A percentile compares a stretch with the other conserved stretches of the same genome.
phyloP scores from a whole-genome alignment of 2,113 vertebrate species.

The Brienomyrus brachyistius region DNA sequence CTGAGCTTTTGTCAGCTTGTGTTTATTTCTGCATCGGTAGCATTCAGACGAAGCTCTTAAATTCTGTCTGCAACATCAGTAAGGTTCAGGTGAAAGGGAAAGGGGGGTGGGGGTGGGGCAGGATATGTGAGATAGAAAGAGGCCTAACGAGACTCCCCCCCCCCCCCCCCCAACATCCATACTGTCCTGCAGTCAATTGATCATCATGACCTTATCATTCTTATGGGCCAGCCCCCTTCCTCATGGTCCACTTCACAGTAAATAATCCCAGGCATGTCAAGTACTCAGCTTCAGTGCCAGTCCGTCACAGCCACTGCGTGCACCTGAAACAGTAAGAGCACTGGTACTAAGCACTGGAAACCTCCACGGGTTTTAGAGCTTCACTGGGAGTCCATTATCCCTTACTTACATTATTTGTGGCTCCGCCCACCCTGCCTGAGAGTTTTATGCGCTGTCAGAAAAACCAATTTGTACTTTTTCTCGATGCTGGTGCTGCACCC shows the following conservation, averaged over 20 bases:
- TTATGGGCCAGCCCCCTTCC: neutral
- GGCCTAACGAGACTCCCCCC: neutral
- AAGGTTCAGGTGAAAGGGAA: neutral
- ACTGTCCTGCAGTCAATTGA: neutral
- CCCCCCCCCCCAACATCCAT: neutral
- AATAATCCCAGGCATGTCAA: neutral
- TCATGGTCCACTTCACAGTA: neutral
- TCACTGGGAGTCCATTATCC: neutral
- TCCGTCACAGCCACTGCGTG: neutral
- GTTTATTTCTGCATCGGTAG: neutral
- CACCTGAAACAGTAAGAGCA: neutral
- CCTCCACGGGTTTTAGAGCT: neutral
- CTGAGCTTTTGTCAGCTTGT: neutral
- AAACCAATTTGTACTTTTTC: neutral
- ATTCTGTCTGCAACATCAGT: neutral
- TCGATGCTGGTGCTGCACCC: neutral
- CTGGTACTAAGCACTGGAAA: neutral
- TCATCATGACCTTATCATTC: neutral
- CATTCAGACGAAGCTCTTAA: neutral
- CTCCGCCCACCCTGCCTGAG: neutral
- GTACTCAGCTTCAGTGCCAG: neutral
- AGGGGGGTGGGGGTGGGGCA: neutral
- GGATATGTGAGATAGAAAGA: neutral
- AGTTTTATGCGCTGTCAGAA: neutral
- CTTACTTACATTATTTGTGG: neutral